Evolutionary conservation across 2,113 vertebrate species (phyloP), one percentile per base, ranked within the genome.

Genomic region (Copsychus sechellarum): DNA sequence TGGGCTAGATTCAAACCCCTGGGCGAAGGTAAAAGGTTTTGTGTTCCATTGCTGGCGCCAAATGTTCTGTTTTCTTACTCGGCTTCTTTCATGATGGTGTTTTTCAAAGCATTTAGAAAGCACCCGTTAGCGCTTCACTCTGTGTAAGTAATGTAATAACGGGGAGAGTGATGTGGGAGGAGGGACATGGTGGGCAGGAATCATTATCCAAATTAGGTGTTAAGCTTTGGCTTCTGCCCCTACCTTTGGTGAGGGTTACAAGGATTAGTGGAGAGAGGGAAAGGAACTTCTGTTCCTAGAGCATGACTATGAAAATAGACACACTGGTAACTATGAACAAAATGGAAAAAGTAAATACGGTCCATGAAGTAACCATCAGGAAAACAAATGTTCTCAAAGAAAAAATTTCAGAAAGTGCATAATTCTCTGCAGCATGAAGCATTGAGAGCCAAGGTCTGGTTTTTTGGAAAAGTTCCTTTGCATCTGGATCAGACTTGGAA

Each of bases 401-500:
- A 97, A 96, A 95, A 93, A 62, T 24, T 67, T 95, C 82, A 72
- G 93, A 93, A 86, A 95, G 73, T 67, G 62, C 79, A 92, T 82
- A 92, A 86, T 96, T 95, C 92, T 94, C 91, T 97, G 78, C 84
- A 97, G 97, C 69, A 81, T 96, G 88, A 94, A 90, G 70, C 48
- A 76, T 10, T 87, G 57, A 92, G 84, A 92, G 95, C 93, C 97
- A 97, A 97, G 70, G 85, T 74, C 84, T 94, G 91, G 2, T 80
- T 94, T 86, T 95, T 58, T 97, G 97, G 97, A 97, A 97, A 93
- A 76, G 94, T 96, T 96, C 77, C 95, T 96, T 84, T 91, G 81
- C 91, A 95, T 97, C 95, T 98, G 97, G 97, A 97, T 97, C 90
- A 86, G 88, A 73, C 91, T 93, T 97, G 97, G 97, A 97, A 95